Percentiles rank a stretch among this genome's conserved stretches.
These are phyloP conservation scores for Idaea straminata DNA, from an alignment of 2,888 invertebrate genomes.

Conservation along the genomic window DNA sequence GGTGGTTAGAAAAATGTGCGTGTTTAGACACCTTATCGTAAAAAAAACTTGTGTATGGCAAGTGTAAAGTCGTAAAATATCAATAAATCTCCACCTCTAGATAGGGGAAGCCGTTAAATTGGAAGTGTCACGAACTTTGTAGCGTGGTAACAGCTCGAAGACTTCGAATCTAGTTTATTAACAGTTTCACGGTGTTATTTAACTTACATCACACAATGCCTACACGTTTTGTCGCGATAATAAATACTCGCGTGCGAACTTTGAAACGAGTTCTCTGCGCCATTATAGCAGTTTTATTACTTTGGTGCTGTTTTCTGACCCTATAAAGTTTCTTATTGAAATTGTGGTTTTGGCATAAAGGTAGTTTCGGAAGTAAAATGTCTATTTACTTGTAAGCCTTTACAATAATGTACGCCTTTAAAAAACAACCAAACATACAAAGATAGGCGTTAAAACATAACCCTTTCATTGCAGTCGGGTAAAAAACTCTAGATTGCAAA, in stretches of 20 bases:
- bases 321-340: neutral
- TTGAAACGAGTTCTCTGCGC: slow-evolving; percentile 32
- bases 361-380: neutral
- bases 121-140: slow-evolving; percentile 39
- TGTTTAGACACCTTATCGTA: neutral
- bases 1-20: neutral
- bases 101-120: slow-evolving; percentile 34
- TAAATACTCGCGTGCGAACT: slow-evolving; percentile 46
- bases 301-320: slow-evolving; percentile 12
- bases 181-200: slow-evolving; percentile 52
- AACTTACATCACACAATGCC: slow-evolving; percentile 55
- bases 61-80: slow-evolving; percentile 30
- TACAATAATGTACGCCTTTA: too few relatives aligned
- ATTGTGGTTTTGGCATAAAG: neutral
- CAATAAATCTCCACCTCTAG: slow-evolving; percentile 26
- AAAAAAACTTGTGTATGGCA: slow-evolving; percentile 6
- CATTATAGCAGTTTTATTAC: slow-evolving; percentile 14
- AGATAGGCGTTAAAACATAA: too few relatives aligned
- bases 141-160: slow-evolving; percentile 20
- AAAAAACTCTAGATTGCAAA: too few relatives aligned
- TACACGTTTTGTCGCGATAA: slow-evolving; percentile 52
- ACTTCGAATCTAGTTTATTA: slow-evolving; percentile 37
- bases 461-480: too few relatives aligned
- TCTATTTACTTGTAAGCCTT: neutral
- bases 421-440: too few relatives aligned